These are phyloP conservation scores for Bovichtus variegatus DNA, from an alignment of 2,797 vertebrate species.

Conservation along the genomic window DNA sequence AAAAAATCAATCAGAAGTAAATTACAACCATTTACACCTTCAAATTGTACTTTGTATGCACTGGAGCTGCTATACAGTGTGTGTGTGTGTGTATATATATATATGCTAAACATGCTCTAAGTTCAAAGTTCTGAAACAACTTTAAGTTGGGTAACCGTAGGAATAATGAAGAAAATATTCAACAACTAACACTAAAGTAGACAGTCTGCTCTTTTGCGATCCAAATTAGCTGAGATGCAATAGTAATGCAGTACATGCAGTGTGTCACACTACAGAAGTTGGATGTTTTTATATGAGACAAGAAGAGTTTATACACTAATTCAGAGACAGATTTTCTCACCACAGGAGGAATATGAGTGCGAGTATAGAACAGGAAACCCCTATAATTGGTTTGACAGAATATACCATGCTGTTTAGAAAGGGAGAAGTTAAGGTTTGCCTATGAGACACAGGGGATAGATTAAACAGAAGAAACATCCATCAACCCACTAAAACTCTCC, in stretches of 20 bases:
- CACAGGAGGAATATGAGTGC: slow-evolving; percentile 37
- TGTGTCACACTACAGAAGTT: slow-evolving; percentile 16
- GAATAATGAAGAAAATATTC: slow-evolving; percentile 12
- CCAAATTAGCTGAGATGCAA: slow-evolving; percentile 34
- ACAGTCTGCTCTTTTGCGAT: slow-evolving; percentile 19
- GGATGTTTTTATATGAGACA: slow-evolving; percentile 14
- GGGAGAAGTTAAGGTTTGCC: slow-evolving; percentile 50
- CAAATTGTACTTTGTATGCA: slow-evolving; percentile 43
- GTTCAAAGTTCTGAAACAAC: slow-evolving; percentile 12
- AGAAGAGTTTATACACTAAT: slow-evolving; percentile 57
- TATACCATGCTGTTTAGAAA: slow-evolving; percentile 56
- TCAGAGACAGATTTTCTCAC: slow-evolving; percentile 48
- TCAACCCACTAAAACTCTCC: slow-evolving; percentile 74
- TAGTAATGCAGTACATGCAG: slow-evolving; percentile 8
- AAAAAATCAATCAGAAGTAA: slow-evolving; percentile 67
- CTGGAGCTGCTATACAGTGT: slow-evolving; percentile 16
- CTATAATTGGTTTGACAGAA: slow-evolving; percentile 73
- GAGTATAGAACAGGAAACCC: slow-evolving; percentile 22
- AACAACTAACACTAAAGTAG: neutral
- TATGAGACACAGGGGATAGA: slow-evolving; percentile 72
- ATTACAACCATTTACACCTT: slow-evolving; percentile 58
- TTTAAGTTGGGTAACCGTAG: slow-evolving; percentile 6
- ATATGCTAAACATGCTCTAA: slow-evolving; percentile 25
- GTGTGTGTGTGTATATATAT: no score
- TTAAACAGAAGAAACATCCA: slow-evolving; percentile 75